Base-by-base conservation (phyloP, 2,113 vertebrate species). In the Indri indri region DNA sequence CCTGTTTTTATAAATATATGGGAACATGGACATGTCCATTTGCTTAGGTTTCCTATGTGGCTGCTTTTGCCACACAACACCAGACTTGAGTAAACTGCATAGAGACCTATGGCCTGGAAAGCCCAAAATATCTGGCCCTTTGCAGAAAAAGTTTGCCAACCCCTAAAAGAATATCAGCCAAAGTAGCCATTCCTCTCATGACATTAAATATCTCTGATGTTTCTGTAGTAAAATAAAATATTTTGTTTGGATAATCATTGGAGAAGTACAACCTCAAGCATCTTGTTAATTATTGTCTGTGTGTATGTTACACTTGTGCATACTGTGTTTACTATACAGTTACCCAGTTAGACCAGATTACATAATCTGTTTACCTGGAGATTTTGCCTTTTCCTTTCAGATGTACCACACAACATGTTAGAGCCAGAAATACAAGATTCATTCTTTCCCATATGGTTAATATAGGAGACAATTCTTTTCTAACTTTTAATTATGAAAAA, bases 281-380 rank as follows among this genome's bases (percentile, higher is more conserved):
- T 52, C 50, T 88, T 73, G 16, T 61, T 14, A 37, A 0, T 66
- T 50, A 27, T 22, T n/a, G 20, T 34, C 6, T 85, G 37, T 82
- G 22, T 52, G 0, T 68, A 3, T 83, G 50, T 70, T 77, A 25
- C 5, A 37, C 1, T 54, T 30, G 1, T 11, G 2, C 11, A 2
- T 40, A 14, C 32, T 87, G 0, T 25, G 54, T 80, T 94, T 89
- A 70, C 42, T 74, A 0, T 27, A 3, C 13, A 59, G 52, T 25
- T 47, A 3, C 9, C 37, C n/a, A 22, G 2, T 59, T 45, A 63
- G 13, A 45, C 27, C 27, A 66, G 34, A 30, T 59, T 63, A 52
- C 10, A 9, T 4, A 34, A 5, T 4, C 34, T 84, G 8, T 16
- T 91, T 37, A 79, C 18, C 52, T 42, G 16, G 30, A 30, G 32